These are phyloP conservation scores for Xenopus borealis DNA, from an alignment of 2,113 vertebrate species.

Conservation along the genomic window DNA sequence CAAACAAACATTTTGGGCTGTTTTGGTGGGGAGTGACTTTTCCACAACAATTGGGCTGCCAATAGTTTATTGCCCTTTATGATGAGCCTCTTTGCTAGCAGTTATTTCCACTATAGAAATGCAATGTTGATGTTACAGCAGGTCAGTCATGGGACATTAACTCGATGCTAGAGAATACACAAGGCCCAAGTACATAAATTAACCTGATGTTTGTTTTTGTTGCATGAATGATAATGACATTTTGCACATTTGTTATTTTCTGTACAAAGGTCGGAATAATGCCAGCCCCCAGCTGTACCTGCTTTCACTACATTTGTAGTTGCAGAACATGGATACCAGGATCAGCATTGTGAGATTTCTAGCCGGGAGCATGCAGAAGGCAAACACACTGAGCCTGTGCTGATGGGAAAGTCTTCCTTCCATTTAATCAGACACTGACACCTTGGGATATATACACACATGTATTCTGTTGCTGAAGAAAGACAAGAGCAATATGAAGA, in stretches of 20 bases:
- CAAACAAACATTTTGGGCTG: no score
- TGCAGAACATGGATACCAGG: conserved; percentile 3
- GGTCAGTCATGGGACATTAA: background rate
- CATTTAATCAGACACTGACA: conserved; percentile 20
- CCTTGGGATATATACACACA: background rate
- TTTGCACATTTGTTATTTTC: background rate
- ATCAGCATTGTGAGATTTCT: background rate
- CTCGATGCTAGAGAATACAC: background rate
- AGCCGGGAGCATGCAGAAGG: background rate
- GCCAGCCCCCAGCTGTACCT: conserved; percentile 11
- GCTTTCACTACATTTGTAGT: background rate
- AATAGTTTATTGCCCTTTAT: no score
- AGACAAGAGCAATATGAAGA: conserved; percentile 19
- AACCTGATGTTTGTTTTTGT: background rate
- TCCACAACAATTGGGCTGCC: no score
- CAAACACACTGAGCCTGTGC: background rate
- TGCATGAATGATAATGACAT: background rate
- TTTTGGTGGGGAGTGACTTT: no score
- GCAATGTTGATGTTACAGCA: background rate
- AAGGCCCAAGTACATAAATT: background rate
- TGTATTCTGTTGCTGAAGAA: conserved; percentile 2
- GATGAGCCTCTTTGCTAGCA: no score
- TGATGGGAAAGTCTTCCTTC: background rate
- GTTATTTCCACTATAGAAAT: background rate
- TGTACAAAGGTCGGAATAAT: background rate